These are phyloP conservation scores for Chirona hameri DNA, from an alignment of 2,888 invertebrate genomes.

Conservation along the genomic window DNA sequence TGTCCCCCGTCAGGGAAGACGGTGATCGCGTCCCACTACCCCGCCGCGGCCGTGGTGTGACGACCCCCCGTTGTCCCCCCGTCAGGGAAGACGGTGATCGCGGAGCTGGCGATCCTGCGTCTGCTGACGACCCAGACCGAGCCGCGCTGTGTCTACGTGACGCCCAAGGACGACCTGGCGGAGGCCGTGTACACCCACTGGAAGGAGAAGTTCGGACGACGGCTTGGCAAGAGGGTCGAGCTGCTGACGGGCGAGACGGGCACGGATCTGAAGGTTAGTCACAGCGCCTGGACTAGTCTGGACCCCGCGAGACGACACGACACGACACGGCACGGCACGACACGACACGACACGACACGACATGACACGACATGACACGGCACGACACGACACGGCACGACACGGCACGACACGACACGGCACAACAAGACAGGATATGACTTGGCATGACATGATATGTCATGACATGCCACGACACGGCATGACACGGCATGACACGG, in stretches of 20 bases:
- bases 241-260: conserved; percentile 95
- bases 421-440: too few relatives aligned
- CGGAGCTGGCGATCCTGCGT: conserved; percentile 90
- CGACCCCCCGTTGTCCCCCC: not conserved
- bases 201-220: conserved; percentile 79
- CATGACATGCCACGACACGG: too few relatives aligned
- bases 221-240: conserved; percentile 75
- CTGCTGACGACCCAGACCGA: conserved; percentile 60
- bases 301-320: too few relatives aligned
- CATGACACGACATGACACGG: too few relatives aligned
- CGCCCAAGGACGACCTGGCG: conserved; percentile 86
- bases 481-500: too few relatives aligned
- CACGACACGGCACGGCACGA: too few relatives aligned
- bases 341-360: too few relatives aligned
- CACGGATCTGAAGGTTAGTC: conserved; percentile 79
- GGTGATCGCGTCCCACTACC: conserved; percentile 63
- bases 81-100: conserved; percentile 60
- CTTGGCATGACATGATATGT: too few relatives aligned
- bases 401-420: too few relatives aligned
- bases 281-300: too few relatives aligned
- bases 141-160: conserved; percentile 84
- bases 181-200: conserved; percentile 87
- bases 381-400: too few relatives aligned
- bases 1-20: not conserved
- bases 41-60: too few relatives aligned